These are phyloP conservation scores for Drosophila gunungcola DNA, from an alignment of 1,140 invertebrate species.

Conservation along the genomic window DNA sequence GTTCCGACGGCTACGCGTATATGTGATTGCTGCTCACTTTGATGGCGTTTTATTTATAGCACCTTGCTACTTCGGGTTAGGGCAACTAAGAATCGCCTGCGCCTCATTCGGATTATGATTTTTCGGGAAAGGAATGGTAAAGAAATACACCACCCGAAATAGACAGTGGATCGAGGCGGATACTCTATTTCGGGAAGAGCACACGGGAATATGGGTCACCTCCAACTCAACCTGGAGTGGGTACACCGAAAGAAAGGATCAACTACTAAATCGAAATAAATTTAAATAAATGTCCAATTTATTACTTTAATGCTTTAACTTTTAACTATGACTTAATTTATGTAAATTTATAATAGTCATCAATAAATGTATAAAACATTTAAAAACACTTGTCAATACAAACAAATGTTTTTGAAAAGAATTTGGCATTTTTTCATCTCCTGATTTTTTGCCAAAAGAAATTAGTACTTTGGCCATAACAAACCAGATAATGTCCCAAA, in stretches of 20 bases:
- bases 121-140: slow-evolving; percentile 42
- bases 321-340: too few relatives aligned
- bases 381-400: too few relatives aligned
- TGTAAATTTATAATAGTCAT: too few relatives aligned
- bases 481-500: too few relatives aligned
- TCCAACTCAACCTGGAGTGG: slow-evolving; percentile 3
- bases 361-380: too few relatives aligned
- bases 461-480: too few relatives aligned
- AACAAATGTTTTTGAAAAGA: too few relatives aligned
- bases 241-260: not conserved
- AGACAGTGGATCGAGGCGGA: slow-evolving; percentile 39
- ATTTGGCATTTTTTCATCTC: too few relatives aligned
- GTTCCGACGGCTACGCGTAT: slow-evolving; percentile 39
- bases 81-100: slow-evolving; percentile 61
- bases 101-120: slow-evolving; percentile 61
- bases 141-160: slow-evolving; percentile 65
- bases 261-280: not conserved
- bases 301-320: too few relatives aligned
- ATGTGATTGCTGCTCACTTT: slow-evolving; percentile 42
- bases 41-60: slow-evolving; percentile 67
- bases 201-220: slow-evolving; percentile 20
- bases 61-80: slow-evolving; percentile 62
- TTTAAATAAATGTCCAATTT: not conserved
- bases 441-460: too few relatives aligned
- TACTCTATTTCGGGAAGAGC: slow-evolving; percentile 55